These are phyloP conservation scores for Macroglossus sobrinus DNA, from an alignment of 2,113 vertebrate genomes.

Conservation along the genomic window DNA sequence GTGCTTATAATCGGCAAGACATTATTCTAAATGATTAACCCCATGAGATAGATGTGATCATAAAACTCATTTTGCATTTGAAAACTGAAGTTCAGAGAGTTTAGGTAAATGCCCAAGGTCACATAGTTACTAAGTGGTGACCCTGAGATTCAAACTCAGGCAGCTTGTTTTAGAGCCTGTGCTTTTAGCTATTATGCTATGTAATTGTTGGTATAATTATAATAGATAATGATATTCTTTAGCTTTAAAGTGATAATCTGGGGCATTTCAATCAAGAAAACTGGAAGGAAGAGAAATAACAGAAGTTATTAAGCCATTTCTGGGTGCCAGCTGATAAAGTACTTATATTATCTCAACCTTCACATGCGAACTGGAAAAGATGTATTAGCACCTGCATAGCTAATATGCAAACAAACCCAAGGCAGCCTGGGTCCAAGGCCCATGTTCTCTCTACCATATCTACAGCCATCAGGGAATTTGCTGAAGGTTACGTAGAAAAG, in stretches of 20 bases:
- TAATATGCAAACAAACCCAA: not conserved
- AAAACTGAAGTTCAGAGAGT: not conserved
- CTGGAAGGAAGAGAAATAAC: not conserved
- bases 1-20: not conserved
- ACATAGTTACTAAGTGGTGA: not conserved
- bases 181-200: not conserved
- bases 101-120: not conserved
- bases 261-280: not conserved
- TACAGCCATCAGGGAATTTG: not conserved
- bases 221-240: not conserved
- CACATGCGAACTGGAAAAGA: not conserved
- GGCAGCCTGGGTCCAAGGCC: not conserved
- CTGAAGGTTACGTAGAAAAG: not conserved
- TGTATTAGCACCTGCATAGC: not conserved
- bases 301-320: not conserved
- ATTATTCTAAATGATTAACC: conserved; percentile 1
- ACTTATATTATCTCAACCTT: not conserved
- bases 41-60: not conserved
- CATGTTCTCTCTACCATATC: not conserved
- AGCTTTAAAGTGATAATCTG: not conserved
- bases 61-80: not conserved
- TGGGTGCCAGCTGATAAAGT: not conserved
- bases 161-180: not conserved
- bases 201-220: not conserved
- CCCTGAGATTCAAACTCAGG: not conserved